Conservation (phyloP, 2,888 invertebrate genomes). For the Synanthedon myopaeformis region DNA sequence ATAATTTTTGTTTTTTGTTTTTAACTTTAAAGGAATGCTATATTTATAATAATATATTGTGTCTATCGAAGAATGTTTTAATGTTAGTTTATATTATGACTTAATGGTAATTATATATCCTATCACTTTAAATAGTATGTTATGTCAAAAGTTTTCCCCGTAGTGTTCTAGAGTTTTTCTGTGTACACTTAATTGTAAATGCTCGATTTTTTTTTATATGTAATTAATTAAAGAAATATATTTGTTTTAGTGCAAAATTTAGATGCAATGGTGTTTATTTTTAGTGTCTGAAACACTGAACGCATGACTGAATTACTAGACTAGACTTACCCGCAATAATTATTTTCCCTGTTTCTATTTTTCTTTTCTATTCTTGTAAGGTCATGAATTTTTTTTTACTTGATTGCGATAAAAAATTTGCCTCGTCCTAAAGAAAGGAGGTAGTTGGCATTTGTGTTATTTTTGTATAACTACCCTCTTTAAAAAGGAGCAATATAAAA, state of each 20-base stretch:
- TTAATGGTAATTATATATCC: slow-evolving; percentile 6
- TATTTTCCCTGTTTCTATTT: too few relatives aligned
- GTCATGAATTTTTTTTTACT: background rate
- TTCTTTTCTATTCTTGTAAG: too few relatives aligned
- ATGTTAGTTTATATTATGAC: slow-evolving; percentile 4
- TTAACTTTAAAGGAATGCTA: slow-evolving; percentile 32
- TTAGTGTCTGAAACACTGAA: background rate
- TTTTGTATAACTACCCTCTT: too few relatives aligned
- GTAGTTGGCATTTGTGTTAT: too few relatives aligned
- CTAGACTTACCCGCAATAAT: too few relatives aligned
- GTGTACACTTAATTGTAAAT: background rate
- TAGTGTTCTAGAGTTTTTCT: slow-evolving; percentile 9
- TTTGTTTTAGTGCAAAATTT: background rate
- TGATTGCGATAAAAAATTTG: too few relatives aligned
- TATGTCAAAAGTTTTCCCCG: slow-evolving; percentile 12
- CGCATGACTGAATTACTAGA: background rate
- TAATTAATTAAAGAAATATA: background rate
- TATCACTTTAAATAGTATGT: slow-evolving; percentile 4
- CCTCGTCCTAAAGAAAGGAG: too few relatives aligned
- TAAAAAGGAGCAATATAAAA: too few relatives aligned
- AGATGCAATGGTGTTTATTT: background rate
- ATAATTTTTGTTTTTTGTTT: slow-evolving; percentile 25
- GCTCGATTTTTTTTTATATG: background rate
- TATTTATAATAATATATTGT: slow-evolving; percentile 16
- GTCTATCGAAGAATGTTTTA: slow-evolving; percentile 20